Evolutionary conservation across 2,113 vertebrate species (phyloP).

Genomic region (Prochilodus magdalenae): DNA sequence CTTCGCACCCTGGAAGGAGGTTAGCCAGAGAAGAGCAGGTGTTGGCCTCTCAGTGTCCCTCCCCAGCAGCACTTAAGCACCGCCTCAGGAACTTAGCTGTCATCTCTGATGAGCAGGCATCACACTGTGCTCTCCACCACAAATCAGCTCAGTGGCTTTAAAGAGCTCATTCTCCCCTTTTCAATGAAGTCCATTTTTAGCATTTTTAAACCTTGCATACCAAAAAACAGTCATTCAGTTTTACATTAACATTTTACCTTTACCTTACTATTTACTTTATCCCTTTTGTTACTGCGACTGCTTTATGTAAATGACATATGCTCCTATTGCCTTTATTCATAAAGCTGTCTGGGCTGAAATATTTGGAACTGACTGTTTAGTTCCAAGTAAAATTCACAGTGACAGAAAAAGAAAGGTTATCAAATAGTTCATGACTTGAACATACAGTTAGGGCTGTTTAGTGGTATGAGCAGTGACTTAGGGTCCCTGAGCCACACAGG

Average conservation of each 20-base stretch:
- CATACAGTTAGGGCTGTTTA: no score
- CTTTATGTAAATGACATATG: background rate
- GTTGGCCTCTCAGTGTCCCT: conserved; percentile 73
- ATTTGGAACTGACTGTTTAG: no score
- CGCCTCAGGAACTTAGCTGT: conserved; percentile 70
- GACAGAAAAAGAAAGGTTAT: no score
- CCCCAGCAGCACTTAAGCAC: conserved; percentile 58
- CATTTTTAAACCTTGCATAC: background rate
- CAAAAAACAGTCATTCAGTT: background rate
- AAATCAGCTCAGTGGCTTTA: background rate
- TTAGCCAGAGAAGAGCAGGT: conserved; percentile 73
- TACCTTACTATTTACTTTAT: no score
- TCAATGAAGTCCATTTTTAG: background rate
- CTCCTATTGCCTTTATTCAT: no score
- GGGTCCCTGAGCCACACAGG: no score
- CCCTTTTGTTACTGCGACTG: background rate
- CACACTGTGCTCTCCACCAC: conserved; percentile 45
- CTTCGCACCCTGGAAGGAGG: conserved; percentile 62
- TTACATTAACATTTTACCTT: background rate
- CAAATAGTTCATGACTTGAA: no score
- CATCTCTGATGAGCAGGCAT: conserved; percentile 66
- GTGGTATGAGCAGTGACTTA: no score
- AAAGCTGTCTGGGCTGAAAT: no score
- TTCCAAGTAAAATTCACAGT: no score
- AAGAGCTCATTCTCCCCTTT: background rate